These are phyloP conservation scores for Procambarus clarkii DNA, from an alignment of 1,140 invertebrate genomes.

Conservation along the genomic window DNA sequence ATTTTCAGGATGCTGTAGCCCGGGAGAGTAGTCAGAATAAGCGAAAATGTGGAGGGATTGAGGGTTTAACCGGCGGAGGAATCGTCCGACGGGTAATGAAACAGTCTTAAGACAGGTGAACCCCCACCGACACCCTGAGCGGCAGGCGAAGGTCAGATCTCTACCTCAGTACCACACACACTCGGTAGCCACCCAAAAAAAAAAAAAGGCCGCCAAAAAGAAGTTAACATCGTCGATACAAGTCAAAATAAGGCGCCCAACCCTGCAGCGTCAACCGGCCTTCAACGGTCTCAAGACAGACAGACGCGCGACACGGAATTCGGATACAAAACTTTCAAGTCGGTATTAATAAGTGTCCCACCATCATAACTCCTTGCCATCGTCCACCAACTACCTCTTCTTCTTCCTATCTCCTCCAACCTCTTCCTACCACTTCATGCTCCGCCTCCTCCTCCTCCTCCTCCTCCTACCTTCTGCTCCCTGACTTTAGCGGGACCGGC, in stretches of 20 bases:
- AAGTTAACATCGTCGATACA: constrained; percentile 1
- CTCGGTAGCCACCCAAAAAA: not conserved
- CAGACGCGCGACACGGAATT: not conserved
- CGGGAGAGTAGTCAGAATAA: not conserved
- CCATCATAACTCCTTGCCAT: not conserved
- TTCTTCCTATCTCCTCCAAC: too few relatives aligned
- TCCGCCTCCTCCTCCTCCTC: too few relatives aligned
- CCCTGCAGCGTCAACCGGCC: not conserved
- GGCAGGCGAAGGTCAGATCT: not conserved
- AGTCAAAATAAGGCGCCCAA: constrained; percentile 2
- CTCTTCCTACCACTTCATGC: too few relatives aligned
- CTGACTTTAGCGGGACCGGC: not conserved
- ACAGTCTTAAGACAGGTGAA: not conserved
- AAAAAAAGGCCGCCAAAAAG: not conserved
- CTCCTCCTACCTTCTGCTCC: not conserved
- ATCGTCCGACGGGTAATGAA: not conserved
- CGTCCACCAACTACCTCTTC: too few relatives aligned
- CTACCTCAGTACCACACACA: not conserved
- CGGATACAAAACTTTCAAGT: not conserved
- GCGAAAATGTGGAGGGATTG: not conserved
- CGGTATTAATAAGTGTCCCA: not conserved
- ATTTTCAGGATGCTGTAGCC: not conserved
- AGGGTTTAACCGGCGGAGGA: not conserved
- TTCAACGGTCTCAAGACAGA: not conserved
- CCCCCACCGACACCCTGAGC: not conserved